Conservation (phyloP, 2,888 invertebrate species). For the Folsomia manolachei region DNA sequence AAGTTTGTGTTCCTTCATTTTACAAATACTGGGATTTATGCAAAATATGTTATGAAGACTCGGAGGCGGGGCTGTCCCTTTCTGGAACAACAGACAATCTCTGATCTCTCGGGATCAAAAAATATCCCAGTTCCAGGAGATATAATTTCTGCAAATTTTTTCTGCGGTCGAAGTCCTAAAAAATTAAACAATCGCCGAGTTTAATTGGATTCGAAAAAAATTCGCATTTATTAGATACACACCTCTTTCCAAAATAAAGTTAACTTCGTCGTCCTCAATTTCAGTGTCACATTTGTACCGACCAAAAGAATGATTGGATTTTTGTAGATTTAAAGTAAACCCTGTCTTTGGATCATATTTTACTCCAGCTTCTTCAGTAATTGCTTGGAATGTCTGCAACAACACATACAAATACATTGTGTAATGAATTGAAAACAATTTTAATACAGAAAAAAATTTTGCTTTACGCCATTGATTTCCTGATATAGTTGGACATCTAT, state of each 20-base stretch:
- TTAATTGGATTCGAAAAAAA: too few species aligned
- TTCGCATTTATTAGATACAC: too few species aligned
- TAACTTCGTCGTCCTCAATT: constrained; percentile 25
- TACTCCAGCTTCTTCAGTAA: background rate
- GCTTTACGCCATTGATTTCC: background rate
- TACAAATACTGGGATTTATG: constrained; percentile 27
- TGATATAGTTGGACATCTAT: constrained; percentile 6
- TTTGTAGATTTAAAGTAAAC: constrained; percentile 19
- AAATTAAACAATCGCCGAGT: too few species aligned
- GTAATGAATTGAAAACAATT: background rate
- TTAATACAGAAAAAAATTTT: too few species aligned
- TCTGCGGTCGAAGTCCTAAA: background rate
- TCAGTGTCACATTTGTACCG: constrained; percentile 30
- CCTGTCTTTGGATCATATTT: constrained; percentile 34
- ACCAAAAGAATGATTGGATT: constrained; percentile 19
- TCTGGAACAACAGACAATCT: constrained; percentile 30
- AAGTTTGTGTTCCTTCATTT: constrained; percentile 32
- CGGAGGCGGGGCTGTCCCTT: constrained; percentile 17
- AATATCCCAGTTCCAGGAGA: constrained; percentile 26
- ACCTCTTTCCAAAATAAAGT: constrained; percentile 23
- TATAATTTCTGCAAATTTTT: constrained; percentile 16
- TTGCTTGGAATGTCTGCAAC: constrained; percentile 1
- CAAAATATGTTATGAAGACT: constrained; percentile 29
- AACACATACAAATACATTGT: background rate
- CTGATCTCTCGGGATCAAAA: constrained; percentile 27